A percentile compares a stretch with the other conserved stretches of the same genome.
Evolutionary conservation across 2,888 invertebrate species (phyloP).

Genomic region (Eupithecia dodoneata): DNA sequence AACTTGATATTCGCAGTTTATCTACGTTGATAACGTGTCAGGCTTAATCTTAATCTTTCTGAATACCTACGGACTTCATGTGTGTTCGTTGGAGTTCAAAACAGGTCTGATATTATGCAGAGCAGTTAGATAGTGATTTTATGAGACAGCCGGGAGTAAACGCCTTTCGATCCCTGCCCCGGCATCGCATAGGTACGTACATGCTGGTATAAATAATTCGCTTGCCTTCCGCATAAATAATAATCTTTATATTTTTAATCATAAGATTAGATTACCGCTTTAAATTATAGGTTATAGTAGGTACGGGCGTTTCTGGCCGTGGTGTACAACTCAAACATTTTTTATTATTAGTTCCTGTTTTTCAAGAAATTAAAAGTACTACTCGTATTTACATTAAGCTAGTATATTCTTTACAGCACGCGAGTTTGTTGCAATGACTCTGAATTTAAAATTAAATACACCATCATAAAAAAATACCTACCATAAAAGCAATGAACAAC

Average conservation of each 20-base stretch:
- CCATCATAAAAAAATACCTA: slow-evolving; percentile 59
- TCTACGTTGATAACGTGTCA: slow-evolving; percentile 70
- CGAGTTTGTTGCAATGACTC: background rate
- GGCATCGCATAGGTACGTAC: slow-evolving; percentile 49
- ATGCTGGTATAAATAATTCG: slow-evolving; percentile 56
- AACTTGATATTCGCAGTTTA: slow-evolving; percentile 56
- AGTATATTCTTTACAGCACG: background rate
- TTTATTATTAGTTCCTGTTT: background rate
- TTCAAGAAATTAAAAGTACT: background rate
- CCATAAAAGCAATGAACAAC: slow-evolving; percentile 48
- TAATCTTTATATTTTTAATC: slow-evolving; percentile 48
- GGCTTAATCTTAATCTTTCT: slow-evolving; percentile 65
- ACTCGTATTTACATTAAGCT: background rate
- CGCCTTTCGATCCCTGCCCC: slow-evolving; percentile 65
- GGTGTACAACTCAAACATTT: background rate
- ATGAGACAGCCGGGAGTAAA: slow-evolving; percentile 71
- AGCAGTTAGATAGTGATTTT: slow-evolving; percentile 79
- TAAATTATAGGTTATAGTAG: background rate
- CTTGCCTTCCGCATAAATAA: slow-evolving; percentile 55
- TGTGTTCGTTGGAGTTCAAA: slow-evolving; percentile 62
- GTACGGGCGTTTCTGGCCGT: background rate
- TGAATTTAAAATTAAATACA: background rate
- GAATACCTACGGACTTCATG: slow-evolving; percentile 67
- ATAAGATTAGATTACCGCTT: slow-evolving; percentile 13
- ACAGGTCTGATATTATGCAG: slow-evolving; percentile 74